Percentiles rank a stretch among this genome's conserved stretches.
These are phyloP conservation scores for Drosophila kurseongensis DNA, from an alignment of 1,140 invertebrate species.

Conservation along the genomic window DNA sequence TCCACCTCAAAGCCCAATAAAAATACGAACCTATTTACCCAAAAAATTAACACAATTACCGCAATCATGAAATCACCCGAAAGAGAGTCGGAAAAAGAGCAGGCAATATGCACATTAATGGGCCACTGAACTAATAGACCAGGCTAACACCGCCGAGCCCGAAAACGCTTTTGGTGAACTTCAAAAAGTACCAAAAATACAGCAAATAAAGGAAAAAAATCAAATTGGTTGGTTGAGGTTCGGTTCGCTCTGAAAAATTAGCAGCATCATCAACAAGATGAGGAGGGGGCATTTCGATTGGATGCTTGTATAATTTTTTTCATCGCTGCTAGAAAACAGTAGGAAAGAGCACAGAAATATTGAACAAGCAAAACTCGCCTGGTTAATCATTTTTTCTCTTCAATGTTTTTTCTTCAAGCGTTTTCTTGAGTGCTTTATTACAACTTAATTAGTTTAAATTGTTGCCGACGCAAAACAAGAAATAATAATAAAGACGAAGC, in stretches of 20 bases:
- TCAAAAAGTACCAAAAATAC: constrained; percentile 44
- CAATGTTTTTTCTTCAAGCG: constrained; percentile 44
- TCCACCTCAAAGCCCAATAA: constrained; percentile 10
- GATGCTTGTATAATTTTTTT: constrained; percentile 50
- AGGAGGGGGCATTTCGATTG: constrained; percentile 47
- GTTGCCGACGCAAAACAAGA: constrained; percentile 63
- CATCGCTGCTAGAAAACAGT: constrained; percentile 46
- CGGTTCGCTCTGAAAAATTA: constrained; percentile 64
- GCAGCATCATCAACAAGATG: constrained; percentile 69
- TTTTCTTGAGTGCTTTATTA: constrained; percentile 75
- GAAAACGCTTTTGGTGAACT: constrained; percentile 65
- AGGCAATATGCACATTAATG: constrained; percentile 76
- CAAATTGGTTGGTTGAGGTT: constrained; percentile 22
- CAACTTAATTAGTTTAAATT: constrained; percentile 83
- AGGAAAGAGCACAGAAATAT: constrained; percentile 49
- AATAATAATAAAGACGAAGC: constrained; percentile 30
- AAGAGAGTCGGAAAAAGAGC: constrained; percentile 41
- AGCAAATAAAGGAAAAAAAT: constrained; percentile 10
- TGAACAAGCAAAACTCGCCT: constrained; percentile 39
- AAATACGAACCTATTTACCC: constrained; percentile 59
- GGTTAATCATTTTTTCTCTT: constrained; percentile 44
- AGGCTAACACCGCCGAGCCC: constrained; percentile 29
- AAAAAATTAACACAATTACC: constrained; percentile 78
- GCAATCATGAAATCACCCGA: constrained; percentile 59
- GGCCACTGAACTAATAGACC: constrained; percentile 80